Percentiles rank a stretch among this genome's conserved stretches.
These are phyloP conservation scores for Umimayanthus kanabou DNA, from an alignment of 92 coral and sea anemone genomes.

Conservation along the genomic window DNA sequence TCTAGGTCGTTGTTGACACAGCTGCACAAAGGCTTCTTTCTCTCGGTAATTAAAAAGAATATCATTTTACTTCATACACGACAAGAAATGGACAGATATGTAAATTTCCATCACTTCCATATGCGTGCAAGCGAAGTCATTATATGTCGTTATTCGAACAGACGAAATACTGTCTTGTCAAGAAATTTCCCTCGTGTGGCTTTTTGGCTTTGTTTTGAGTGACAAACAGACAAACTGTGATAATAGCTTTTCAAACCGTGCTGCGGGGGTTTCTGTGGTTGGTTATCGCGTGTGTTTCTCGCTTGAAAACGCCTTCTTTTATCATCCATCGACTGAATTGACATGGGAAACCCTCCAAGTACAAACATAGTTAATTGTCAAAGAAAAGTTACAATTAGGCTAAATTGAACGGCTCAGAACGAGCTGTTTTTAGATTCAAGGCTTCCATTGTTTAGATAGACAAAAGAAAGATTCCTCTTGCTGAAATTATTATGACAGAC, in stretches of 20 bases:
- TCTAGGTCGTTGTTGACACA: slow-evolving; percentile 98
- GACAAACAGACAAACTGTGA: slow-evolving; percentile 65
- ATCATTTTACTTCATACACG: slow-evolving; percentile 91
- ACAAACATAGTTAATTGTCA: slow-evolving; percentile 92
- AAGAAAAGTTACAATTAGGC: slow-evolving; percentile 94
- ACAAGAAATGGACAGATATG: slow-evolving; percentile 86
- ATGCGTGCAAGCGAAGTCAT: slow-evolving; percentile 74
- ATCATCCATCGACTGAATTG: slow-evolving; percentile 71
- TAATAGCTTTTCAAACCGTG: slow-evolving; percentile 66
- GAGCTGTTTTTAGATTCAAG: slow-evolving; percentile 46
- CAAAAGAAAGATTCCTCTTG: slow-evolving; percentile 75
- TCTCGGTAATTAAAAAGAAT: slow-evolving; percentile 96
- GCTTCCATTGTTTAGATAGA: slow-evolving; percentile 60
- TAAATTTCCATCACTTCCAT: slow-evolving; percentile 68
- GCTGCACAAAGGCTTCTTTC: slow-evolving; percentile 99
- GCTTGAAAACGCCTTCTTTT: slow-evolving; percentile 71
- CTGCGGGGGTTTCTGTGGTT: slow-evolving; percentile 58
- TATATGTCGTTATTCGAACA: slow-evolving; percentile 73
- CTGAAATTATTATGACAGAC: slow-evolving; percentile 86
- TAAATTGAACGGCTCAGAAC: slow-evolving; percentile 60
- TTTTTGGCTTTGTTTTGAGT: slow-evolving; percentile 57
- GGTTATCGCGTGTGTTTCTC: slow-evolving; percentile 73
- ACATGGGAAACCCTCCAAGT: slow-evolving; percentile 67
- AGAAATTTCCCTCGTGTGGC: slow-evolving; percentile 60
- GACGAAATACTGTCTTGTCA: slow-evolving; percentile 55